Percentiles rank a stretch among this genome's conserved stretches.
phyloP scores from a whole-genome alignment of 1,140 invertebrate species.

The Drosophila tani region DNA sequence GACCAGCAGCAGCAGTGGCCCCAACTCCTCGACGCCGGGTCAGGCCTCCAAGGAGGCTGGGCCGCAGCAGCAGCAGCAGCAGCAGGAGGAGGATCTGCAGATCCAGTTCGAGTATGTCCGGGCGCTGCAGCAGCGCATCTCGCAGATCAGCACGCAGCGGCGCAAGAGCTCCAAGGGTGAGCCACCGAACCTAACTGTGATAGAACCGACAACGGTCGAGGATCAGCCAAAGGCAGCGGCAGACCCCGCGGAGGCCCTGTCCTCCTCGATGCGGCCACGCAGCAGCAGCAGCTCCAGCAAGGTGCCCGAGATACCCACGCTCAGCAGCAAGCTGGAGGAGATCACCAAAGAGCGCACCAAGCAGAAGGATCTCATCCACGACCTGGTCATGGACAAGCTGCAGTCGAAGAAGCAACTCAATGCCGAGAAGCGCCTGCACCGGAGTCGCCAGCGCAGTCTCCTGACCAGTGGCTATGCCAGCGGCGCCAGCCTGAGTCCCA shows the following conservation, averaged over 20 bases:
- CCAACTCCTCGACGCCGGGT: slow-evolving; percentile 47
- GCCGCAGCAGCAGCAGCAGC: not conserved
- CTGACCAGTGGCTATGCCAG: slow-evolving; percentile 78
- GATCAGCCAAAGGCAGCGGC: slow-evolving; percentile 19
- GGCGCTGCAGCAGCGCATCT: slow-evolving; percentile 89
- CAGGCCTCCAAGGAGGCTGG: slow-evolving; percentile 47
- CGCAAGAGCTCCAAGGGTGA: slow-evolving; percentile 87
- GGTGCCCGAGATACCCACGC: slow-evolving; percentile 80
- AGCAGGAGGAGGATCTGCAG: slow-evolving; percentile 60
- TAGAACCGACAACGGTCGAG: slow-evolving; percentile 57
- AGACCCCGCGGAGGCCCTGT: slow-evolving; percentile 1
- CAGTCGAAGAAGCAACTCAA: slow-evolving; percentile 89
- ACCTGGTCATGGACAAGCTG: slow-evolving; percentile 92
- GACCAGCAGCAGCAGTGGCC: slow-evolving; percentile 50
- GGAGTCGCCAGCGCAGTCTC: slow-evolving; percentile 80
- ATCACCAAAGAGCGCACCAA: slow-evolving; percentile 89
- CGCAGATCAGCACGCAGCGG: slow-evolving; percentile 90
- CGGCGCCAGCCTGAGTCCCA: slow-evolving; percentile 72
- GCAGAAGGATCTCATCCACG: slow-evolving; percentile 90
- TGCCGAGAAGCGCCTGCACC: slow-evolving; percentile 86
- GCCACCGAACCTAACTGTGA: slow-evolving; percentile 83
- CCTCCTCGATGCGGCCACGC: slow-evolving; percentile 47
- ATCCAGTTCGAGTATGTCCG: slow-evolving; percentile 87
- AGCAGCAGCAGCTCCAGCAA: slow-evolving; percentile 68
- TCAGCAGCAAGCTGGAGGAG: slow-evolving; percentile 86